These are phyloP conservation scores for Dicerorhinus sumatrensis DNA, from an alignment of 2,113 vertebrate species.

Conservation along the genomic window DNA sequence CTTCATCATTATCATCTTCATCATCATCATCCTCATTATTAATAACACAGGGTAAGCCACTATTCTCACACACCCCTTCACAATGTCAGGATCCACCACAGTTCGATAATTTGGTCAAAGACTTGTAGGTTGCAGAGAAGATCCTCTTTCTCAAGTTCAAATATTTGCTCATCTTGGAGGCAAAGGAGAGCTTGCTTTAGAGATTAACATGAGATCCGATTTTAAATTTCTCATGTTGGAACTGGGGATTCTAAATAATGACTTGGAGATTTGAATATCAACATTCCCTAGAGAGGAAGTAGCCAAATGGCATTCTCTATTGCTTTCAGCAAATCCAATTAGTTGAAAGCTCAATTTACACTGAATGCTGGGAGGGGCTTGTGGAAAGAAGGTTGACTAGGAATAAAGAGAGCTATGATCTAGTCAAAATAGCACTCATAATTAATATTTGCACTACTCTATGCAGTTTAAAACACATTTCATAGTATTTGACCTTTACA, in stretches of 20 bases:
- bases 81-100: not conserved
- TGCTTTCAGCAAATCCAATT: slow-evolving; percentile 77
- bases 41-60: not conserved
- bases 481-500: slow-evolving; percentile 47
- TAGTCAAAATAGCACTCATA: slow-evolving; percentile 47
- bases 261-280: slow-evolving; percentile 75
- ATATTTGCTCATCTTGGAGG: slow-evolving; percentile 74
- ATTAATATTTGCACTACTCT: slow-evolving; percentile 34
- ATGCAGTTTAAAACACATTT: slow-evolving; percentile 49
- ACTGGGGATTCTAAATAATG: slow-evolving; percentile 74
- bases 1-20: not conserved
- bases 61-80: not conserved
- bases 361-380: slow-evolving; percentile 54
- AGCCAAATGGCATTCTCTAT: slow-evolving; percentile 71
- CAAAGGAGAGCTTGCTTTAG: slow-evolving; percentile 64
- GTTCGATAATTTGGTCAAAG: slow-evolving; percentile 11
- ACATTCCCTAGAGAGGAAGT: slow-evolving; percentile 63
- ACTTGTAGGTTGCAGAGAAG: slow-evolving; percentile 11
- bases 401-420: slow-evolving; percentile 49
- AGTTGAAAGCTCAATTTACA: slow-evolving; percentile 68
- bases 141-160: slow-evolving; percentile 67
- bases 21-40: not conserved
- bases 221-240: slow-evolving; percentile 71
- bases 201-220: slow-evolving; percentile 72
- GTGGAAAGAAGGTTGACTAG: slow-evolving; percentile 40